Evolutionary conservation across 2,888 invertebrate species (phyloP).

Genomic region (Trichogramma evanescens): DNA sequence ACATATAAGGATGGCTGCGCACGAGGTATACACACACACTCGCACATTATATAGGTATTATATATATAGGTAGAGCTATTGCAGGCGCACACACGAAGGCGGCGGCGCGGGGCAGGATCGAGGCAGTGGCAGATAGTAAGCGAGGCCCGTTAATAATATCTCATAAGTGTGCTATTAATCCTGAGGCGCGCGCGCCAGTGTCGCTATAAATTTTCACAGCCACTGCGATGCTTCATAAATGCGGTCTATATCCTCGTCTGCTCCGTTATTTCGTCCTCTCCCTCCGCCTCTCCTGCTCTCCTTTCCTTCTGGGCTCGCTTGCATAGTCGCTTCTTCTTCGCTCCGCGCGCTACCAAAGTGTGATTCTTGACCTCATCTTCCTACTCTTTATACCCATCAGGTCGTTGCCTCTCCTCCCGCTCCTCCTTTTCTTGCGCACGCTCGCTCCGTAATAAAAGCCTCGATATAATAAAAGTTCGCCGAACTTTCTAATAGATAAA

Average conservation of each 20-base stretch:
- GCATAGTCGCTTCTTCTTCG: no score
- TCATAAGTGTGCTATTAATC: slow-evolving; percentile 31
- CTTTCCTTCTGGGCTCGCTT: no score
- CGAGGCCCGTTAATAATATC: slow-evolving; percentile 30
- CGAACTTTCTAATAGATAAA: slow-evolving; percentile 25
- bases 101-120: slow-evolving; percentile 2
- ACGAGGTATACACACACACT: no score
- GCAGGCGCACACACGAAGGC: background rate
- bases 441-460: slow-evolving; percentile 25
- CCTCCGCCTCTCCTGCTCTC: background rate
- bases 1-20: no score
- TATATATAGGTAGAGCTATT: no score
- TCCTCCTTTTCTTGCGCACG: slow-evolving; percentile 5
- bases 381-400: background rate
- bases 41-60: no score
- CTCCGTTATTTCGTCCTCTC: background rate
- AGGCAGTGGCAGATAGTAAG: slow-evolving; percentile 23
- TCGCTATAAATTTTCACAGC: slow-evolving; percentile 27
- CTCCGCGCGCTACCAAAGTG: no score
- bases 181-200: slow-evolving; percentile 19
- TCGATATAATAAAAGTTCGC: slow-evolving; percentile 26
- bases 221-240: slow-evolving; percentile 20
- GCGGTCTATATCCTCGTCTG: slow-evolving; percentile 1
- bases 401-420: background rate
- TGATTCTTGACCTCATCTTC: no score